Evolutionary conservation across 2,113 vertebrate genomes (phyloP).

Genomic region (Nematolebias whitei): DNA sequence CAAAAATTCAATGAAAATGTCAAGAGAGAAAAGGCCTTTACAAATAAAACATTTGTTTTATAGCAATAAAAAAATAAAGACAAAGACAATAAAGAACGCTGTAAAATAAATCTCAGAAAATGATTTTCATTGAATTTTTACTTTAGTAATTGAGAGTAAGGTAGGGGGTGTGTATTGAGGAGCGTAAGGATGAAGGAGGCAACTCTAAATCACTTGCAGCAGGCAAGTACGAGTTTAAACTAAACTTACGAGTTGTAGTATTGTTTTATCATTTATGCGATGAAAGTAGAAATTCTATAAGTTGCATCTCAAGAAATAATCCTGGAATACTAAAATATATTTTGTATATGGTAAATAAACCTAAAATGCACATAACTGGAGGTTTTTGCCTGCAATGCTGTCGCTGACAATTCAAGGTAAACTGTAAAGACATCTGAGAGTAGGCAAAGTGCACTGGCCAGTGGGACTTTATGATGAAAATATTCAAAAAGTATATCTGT

Average conservation of each 20-base stretch:
- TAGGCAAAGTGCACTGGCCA: conserved; percentile 32
- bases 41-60: background rate
- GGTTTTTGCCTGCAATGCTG: conserved; percentile 47
- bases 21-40: background rate
- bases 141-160: background rate
- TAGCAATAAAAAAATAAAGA: too few relatives aligned
- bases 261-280: background rate
- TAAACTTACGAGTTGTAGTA: background rate
- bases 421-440: conserved; percentile 49
- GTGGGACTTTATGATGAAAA: conserved; percentile 42
- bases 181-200: background rate
- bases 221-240: background rate
- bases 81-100: too few relatives aligned
- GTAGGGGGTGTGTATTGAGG: conserved; percentile 3
- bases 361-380: conserved; percentile 32
- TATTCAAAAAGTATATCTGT: conserved; percentile 17
- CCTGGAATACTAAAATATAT: conserved; percentile 21
- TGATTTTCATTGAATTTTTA: conserved; percentile 30
- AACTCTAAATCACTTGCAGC: conserved; percentile 4
- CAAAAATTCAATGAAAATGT: conserved; percentile 35
- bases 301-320: conserved; percentile 32
- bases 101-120: background rate
- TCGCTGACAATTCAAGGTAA: conserved; percentile 50
- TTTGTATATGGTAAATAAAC: background rate
- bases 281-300: background rate